Evolutionary conservation across 2,797 vertebrate species (phyloP).

Genomic region (Phylloscopus collybita): DNA sequence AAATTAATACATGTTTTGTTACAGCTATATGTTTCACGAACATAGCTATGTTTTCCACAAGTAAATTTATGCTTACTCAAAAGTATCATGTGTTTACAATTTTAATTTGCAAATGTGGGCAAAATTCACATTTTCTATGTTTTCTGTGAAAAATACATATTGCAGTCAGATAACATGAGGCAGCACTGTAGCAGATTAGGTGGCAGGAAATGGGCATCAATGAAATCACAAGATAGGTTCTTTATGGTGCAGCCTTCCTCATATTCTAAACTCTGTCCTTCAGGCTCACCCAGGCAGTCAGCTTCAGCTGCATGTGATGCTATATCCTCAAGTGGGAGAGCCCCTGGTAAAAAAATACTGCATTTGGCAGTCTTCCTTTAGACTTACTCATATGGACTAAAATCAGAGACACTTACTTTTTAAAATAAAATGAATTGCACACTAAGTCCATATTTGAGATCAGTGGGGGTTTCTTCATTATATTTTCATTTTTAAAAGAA

Average conservation of each 20-base stretch:
- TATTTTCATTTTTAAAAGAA: not conserved
- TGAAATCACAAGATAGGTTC: not conserved
- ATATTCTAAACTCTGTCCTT: not conserved
- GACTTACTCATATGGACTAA: not conserved
- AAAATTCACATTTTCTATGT: not conserved
- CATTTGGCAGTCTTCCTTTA: not conserved
- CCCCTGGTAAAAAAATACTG: not conserved
- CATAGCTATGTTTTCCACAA: not conserved
- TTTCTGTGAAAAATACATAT: not conserved
- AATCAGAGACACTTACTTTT: not conserved
- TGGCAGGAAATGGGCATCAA: not conserved
- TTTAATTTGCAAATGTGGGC: not conserved
- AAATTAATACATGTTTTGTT: not conserved
- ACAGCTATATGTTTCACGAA: not conserved
- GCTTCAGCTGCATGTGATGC: not conserved
- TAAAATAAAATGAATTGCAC: not conserved
- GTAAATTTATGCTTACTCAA: not conserved
- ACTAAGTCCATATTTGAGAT: not conserved
- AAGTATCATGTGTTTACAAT: not conserved
- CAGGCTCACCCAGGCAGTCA: not conserved
- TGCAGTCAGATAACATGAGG: not conserved
- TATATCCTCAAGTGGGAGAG: not conserved
- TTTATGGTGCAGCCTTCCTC: not conserved
- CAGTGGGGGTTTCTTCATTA: not conserved
- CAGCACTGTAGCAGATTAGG: not conserved